A percentile compares a stretch with the other conserved stretches of the same genome.
These are phyloP conservation scores for Limnephilus marmoratus DNA, from an alignment of 2,888 invertebrate species.

Conservation along the genomic window DNA sequence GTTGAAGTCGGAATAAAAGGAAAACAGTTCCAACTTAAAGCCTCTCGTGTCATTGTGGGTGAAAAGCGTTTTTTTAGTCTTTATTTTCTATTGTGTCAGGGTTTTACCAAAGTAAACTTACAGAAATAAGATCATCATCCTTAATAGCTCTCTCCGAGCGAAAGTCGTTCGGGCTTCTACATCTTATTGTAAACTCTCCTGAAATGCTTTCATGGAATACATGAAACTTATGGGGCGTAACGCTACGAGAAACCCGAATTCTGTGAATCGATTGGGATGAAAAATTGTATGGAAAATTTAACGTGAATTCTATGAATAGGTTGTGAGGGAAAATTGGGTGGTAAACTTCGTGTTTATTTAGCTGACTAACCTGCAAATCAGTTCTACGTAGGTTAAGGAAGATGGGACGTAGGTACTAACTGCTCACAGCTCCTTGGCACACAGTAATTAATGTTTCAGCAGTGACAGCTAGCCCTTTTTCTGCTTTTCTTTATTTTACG, in stretches of 20 bases:
- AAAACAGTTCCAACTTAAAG: background rate
- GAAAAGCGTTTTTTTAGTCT: background rate
- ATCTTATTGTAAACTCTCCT: constrained; percentile 9
- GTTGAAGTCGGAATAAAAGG: background rate
- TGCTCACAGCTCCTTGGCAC: too few species aligned
- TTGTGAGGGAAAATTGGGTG: background rate
- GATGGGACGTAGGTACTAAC: too few species aligned
- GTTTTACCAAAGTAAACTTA: background rate
- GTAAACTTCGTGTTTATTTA: too few species aligned
- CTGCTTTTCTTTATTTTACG: too few species aligned
- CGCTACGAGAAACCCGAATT: background rate
- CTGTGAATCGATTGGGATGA: background rate
- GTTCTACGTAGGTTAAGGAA: too few species aligned
- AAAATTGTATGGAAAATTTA: background rate
- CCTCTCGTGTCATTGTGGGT: background rate
- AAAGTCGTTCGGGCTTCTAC: background rate
- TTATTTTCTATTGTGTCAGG: constrained; percentile 2
- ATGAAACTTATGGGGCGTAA: background rate
- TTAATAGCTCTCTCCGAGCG: background rate
- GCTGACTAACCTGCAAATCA: too few species aligned
- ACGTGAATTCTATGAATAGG: background rate
- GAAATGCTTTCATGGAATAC: constrained; percentile 2
- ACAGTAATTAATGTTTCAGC: too few species aligned
- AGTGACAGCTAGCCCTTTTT: too few species aligned
- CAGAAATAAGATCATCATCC: constrained; percentile 29